Conservation (phyloP, 2,113 vertebrate genomes). For the human region DNA sequence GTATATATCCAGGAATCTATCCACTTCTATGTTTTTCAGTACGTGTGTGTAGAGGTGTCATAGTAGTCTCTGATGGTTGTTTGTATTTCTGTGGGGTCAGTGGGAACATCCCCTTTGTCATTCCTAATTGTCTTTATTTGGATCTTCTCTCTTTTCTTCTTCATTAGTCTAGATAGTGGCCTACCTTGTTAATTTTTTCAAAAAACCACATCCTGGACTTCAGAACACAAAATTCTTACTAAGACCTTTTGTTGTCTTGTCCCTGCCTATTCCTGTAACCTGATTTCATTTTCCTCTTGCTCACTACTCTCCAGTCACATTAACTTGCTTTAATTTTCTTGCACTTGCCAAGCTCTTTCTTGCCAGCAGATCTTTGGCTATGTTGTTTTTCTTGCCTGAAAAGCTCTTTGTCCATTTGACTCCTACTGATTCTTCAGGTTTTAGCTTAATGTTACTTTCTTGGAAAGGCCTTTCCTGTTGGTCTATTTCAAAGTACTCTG, state of each 20-base stretch:
- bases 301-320: neutral
- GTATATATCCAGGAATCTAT: too few species aligned
- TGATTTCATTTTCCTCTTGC: neutral
- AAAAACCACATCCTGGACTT: too few species aligned
- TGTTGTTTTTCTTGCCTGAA: constrained; percentile 70
- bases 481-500: neutral
- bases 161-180: too few species aligned
- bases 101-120: too few species aligned
- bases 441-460: constrained; percentile 37
- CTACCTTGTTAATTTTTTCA: too few species aligned
- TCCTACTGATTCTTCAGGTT: constrained; percentile 50
- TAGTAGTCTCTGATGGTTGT: too few species aligned
- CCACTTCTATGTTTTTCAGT: too few species aligned
- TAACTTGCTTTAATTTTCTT: constrained; percentile 36
- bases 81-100: too few species aligned
- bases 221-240: neutral
- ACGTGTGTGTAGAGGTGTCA: too few species aligned
- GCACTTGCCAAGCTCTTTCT: constrained; percentile 43
- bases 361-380: constrained; percentile 38
- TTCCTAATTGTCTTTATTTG: too few species aligned
- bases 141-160: too few species aligned
- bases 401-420: constrained; percentile 52
- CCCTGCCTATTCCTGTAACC: neutral
- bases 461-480: constrained; percentile 18
- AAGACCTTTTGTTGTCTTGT: neutral